phyloP scores from a whole-genome alignment of 2,888 invertebrate genomes.

The Chironomus riparius region DNA sequence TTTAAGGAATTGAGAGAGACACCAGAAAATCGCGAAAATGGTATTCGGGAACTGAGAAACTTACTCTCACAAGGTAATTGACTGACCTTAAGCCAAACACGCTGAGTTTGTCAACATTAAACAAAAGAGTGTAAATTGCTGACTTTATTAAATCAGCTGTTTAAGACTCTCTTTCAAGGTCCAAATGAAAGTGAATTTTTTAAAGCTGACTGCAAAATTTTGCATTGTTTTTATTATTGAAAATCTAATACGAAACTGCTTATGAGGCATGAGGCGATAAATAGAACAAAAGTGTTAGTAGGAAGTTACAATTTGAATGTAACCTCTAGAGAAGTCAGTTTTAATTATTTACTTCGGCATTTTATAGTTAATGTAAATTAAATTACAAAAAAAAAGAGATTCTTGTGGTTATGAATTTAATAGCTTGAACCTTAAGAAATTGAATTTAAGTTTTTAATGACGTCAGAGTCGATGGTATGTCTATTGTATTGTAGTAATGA shows the following conservation, averaged over 20 bases:
- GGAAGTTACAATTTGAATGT: too few species aligned
- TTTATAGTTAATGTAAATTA: too few species aligned
- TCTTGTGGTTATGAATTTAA: too few species aligned
- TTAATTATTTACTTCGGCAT: too few species aligned
- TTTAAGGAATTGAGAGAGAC: slow-evolving; percentile 61
- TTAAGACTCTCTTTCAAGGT: neutral
- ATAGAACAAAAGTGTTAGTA: too few species aligned
- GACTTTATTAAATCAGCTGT: neutral
- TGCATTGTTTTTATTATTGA: neutral
- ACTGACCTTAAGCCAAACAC: neutral
- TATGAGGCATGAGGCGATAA: too few species aligned
- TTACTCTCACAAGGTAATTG: slow-evolving; percentile 50
- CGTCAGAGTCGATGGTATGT: too few species aligned
- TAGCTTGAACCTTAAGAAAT: too few species aligned
- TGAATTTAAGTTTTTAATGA: too few species aligned
- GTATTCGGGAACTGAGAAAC: slow-evolving; percentile 47
- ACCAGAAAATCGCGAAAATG: slow-evolving; percentile 54
- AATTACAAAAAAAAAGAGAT: too few species aligned
- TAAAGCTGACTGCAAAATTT: neutral
- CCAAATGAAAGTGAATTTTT: neutral
- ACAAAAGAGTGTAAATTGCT: neutral
- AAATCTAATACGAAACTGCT: neutral
- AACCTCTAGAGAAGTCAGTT: too few species aligned
- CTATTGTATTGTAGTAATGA: too few species aligned
- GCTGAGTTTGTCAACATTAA: neutral